Evolutionary conservation across 2,113 vertebrate species (phyloP).

Genomic region (Charina bottae): DNA sequence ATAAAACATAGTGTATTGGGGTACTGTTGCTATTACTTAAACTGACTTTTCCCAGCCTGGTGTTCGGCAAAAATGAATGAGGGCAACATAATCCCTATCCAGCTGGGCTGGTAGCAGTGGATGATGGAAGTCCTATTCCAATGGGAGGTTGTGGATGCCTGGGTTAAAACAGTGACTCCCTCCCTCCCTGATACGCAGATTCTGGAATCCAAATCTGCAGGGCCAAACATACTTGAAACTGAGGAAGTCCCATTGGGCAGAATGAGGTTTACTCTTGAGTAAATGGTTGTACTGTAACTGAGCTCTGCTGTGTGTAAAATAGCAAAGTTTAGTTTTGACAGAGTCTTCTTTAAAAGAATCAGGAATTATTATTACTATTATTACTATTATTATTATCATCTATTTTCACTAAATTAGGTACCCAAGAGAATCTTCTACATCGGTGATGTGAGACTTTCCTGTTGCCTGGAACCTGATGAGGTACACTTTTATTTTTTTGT

Average conservation of each 20-base stretch:
- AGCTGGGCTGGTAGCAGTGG: not conserved
- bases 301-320: constrained; percentile 41
- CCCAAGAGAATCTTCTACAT: constrained; percentile 83
- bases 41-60: not conserved
- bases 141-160: not conserved
- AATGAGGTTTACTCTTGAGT: not conserved
- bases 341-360: not conserved
- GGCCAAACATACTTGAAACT: not conserved
- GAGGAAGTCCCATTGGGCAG: not conserved
- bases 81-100: not conserved
- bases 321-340: constrained; percentile 25
- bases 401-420: constrained; percentile 83
- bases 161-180: not conserved
- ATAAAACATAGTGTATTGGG: not conserved
- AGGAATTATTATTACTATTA: not conserved
- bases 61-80: not conserved
- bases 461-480: constrained; percentile 76
- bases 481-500: constrained; percentile 72
- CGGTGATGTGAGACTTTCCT: constrained; percentile 82
- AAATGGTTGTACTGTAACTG: not conserved
- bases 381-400: constrained; percentile 66
- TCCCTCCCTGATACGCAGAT: not conserved
- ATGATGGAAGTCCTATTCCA: not conserved
- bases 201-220: constrained; percentile 9
- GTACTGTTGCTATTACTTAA: not conserved